Evolutionary conservation across 1,140 invertebrate genomes (phyloP).

Genomic region (Zaprionus davidi): DNA sequence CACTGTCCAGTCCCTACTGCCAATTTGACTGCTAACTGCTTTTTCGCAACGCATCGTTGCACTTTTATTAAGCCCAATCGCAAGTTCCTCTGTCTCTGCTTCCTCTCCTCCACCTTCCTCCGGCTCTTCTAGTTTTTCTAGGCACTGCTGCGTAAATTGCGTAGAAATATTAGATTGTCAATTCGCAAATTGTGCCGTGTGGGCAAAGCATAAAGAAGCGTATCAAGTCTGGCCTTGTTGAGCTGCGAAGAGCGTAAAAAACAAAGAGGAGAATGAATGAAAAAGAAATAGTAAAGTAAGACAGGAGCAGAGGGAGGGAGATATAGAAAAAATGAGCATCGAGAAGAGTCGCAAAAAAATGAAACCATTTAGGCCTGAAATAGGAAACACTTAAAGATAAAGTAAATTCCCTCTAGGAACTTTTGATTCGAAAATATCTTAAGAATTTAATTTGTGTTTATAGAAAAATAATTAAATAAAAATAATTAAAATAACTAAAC

Average conservation of each 20-base stretch:
- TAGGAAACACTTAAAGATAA: neutral
- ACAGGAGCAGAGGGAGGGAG: neutral
- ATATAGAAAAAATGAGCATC: neutral
- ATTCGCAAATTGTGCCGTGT: slow-evolving; percentile 61
- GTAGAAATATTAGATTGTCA: slow-evolving; percentile 74
- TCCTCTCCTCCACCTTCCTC: neutral
- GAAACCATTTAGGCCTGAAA: neutral
- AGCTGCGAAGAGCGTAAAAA: slow-evolving; percentile 10
- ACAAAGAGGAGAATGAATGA: slow-evolving; percentile 11
- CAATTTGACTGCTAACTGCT: slow-evolving; percentile 70
- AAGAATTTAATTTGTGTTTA: too few relatives aligned
- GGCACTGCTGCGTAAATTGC: slow-evolving; percentile 57
- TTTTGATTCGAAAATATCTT: too few relatives aligned
- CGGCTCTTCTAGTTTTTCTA: neutral
- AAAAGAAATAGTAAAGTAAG: neutral
- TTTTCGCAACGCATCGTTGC: slow-evolving; percentile 74
- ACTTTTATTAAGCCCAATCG: slow-evolving; percentile 71
- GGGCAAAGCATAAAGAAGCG: slow-evolving; percentile 63
- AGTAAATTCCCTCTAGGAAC: too few relatives aligned
- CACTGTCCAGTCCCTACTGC: slow-evolving; percentile 54
- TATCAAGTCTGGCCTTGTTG: slow-evolving; percentile 39
- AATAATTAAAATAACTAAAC: too few relatives aligned
- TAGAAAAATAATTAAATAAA: too few relatives aligned
- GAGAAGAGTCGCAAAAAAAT: neutral
- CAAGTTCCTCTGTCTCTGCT: slow-evolving; percentile 14